These are phyloP conservation scores for Resseliella maxima DNA, from an alignment of 2,888 invertebrate genomes.

Conservation along the genomic window DNA sequence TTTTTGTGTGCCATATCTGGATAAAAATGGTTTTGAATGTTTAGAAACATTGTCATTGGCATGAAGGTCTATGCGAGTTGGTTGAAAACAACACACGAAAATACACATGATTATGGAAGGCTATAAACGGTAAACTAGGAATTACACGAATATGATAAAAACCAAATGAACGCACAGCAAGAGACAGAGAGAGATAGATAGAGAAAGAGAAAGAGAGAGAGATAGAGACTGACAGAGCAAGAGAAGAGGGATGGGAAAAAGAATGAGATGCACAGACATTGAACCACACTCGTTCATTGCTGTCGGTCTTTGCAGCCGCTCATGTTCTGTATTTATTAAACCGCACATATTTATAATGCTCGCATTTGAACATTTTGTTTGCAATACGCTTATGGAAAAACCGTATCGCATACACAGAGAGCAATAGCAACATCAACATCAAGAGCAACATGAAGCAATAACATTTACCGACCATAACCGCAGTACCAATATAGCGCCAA, in stretches of 20 bases:
- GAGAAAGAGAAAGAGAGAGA: too few relatives aligned
- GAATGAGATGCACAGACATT: constrained; percentile 8
- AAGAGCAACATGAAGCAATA: constrained; percentile 24
- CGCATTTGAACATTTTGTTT: background rate
- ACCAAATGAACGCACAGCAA: background rate
- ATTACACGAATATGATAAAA: constrained; percentile 44
- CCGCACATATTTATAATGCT: constrained; percentile 35
- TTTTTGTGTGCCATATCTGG: background rate
- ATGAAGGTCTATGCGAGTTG: background rate
- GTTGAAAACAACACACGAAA: constrained; percentile 32
- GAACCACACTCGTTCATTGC: background rate
- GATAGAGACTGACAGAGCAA: too few relatives aligned
- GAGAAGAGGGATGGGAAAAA: too few relatives aligned
- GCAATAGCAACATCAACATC: too few relatives aligned
- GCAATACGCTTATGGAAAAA: background rate
- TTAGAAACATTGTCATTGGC: constrained; percentile 43
- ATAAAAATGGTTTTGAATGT: constrained; percentile 10
- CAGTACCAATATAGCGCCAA: constrained; percentile 22
- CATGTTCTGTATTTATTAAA: constrained; percentile 16
- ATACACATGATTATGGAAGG: constrained; percentile 38
- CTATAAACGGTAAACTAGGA: constrained; percentile 51
- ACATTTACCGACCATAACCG: constrained; percentile 38
- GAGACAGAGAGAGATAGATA: too few relatives aligned
- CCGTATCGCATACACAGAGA: background rate
- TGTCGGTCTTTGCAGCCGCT: background rate